Evolutionary conservation across 2,797 vertebrate genomes (phyloP).

Genomic region (Acrossocheilus fasciatus): DNA sequence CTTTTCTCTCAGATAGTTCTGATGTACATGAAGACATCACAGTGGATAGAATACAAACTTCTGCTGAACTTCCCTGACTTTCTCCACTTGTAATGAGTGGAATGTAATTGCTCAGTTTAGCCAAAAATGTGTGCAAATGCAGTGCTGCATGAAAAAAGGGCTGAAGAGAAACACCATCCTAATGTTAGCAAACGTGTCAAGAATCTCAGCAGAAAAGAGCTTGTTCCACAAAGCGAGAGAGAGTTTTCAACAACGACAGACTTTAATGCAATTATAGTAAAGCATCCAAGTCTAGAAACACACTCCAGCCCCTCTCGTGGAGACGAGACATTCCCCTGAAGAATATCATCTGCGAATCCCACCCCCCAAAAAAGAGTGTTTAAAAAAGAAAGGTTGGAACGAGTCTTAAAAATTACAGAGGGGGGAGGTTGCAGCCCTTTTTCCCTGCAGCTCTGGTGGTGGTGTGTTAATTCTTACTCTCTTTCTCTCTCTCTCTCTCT

Average conservation of each 20-base stretch:
- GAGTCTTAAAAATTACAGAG: conserved; percentile 51
- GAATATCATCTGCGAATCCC: conserved; percentile 56
- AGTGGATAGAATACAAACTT: conserved; percentile 58
- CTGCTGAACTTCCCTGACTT: conserved; percentile 52
- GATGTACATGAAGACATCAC: conserved; percentile 15
- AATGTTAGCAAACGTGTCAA: conserved; percentile 34
- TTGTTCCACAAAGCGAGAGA: conserved; percentile 46
- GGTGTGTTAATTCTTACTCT: conserved; percentile 51
- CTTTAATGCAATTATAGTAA: conserved; percentile 62
- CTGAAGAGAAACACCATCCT: conserved; percentile 10
- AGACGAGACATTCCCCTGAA: conserved; percentile 51
- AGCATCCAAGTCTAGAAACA: conserved; percentile 56
- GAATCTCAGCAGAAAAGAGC: conserved; percentile 49
- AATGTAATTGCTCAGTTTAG: conserved; percentile 60
- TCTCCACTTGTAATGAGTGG: conserved; percentile 56
- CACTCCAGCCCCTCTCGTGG: conserved; percentile 28
- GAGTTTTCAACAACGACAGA: conserved; percentile 57
- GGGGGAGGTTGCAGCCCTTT: conserved; percentile 62
- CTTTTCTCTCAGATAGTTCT: background rate
- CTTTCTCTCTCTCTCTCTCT: conserved; percentile 64
- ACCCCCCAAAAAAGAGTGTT: conserved; percentile 51
- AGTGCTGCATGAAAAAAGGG: conserved; percentile 16
- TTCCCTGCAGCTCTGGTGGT: conserved; percentile 51
- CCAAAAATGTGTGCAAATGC: conserved; percentile 49
- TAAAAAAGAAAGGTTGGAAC: conserved; percentile 58